Percentiles rank a stretch among this genome's conserved stretches.
phyloP scores from a whole-genome alignment of 2,797 vertebrate genomes.

The Chloroceryle inda region DNA sequence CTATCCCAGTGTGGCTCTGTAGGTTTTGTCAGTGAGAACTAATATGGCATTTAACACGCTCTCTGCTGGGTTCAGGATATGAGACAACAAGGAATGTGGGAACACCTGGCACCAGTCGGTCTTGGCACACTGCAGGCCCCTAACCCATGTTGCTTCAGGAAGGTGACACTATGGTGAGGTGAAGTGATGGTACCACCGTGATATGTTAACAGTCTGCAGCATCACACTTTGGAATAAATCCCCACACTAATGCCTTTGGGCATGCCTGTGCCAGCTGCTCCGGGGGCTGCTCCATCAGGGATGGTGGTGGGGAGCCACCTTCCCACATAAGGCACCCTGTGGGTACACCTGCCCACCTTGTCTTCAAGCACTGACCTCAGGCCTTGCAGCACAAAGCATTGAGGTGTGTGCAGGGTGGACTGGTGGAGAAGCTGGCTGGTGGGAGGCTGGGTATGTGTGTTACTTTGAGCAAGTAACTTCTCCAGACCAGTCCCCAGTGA shows the following conservation, averaged over 20 bases:
- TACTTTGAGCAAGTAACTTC: background rate
- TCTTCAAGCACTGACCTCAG: accelerated
- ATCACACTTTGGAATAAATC: background rate
- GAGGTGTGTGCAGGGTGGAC: background rate
- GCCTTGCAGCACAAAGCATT: background rate
- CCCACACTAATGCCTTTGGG: accelerated
- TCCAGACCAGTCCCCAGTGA: background rate
- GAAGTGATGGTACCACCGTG: background rate
- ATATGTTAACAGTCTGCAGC: background rate
- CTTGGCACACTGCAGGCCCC: background rate
- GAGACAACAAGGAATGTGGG: background rate
- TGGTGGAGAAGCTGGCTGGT: background rate
- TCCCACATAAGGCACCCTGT: background rate
- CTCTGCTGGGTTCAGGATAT: background rate
- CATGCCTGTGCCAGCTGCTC: background rate
- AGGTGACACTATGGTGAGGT: background rate
- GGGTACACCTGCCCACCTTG: background rate
- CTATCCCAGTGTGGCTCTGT: background rate
- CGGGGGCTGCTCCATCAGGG: background rate
- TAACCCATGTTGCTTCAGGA: background rate
- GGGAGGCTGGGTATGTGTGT: accelerated
- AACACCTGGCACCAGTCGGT: background rate
- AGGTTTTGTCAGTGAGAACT: background rate
- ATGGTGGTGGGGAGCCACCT: background rate
- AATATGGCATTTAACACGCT: background rate